Conservation (phyloP, 1,140 invertebrate genomes). For the Megathymus violae region DNA sequence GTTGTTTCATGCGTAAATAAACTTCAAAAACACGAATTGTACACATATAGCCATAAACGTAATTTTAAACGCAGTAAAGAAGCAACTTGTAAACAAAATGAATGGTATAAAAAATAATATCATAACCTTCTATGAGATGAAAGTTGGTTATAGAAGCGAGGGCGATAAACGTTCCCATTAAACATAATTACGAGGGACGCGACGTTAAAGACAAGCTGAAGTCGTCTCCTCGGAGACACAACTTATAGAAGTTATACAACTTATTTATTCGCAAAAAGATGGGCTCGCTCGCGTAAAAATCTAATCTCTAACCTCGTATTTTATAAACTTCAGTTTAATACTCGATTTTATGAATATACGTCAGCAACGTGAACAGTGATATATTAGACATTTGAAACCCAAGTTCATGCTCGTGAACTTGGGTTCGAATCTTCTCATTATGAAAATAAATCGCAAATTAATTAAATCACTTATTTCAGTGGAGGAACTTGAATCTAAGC, state of each 20-base stretch:
- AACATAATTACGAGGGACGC: slow-evolving; percentile 63
- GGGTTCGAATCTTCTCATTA: no score
- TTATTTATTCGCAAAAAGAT: slow-evolving; percentile 50
- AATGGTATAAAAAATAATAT: not conserved
- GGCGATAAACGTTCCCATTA: slow-evolving; percentile 66
- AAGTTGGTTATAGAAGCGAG: slow-evolving; percentile 60
- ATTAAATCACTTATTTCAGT: no score
- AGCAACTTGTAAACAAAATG: slow-evolving; percentile 2
- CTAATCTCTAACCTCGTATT: not conserved
- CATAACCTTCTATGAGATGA: slow-evolving; percentile 10
- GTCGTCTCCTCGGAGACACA: slow-evolving; percentile 46
- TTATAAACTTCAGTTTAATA: not conserved
- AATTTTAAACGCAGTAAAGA: not conserved
- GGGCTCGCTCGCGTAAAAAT: slow-evolving; percentile 21
- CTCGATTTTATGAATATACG: slow-evolving; percentile 1
- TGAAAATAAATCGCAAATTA: no score
- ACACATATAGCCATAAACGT: not conserved
- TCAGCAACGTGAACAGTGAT: not conserved
- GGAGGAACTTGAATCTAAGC: no score
- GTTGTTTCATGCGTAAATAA: not conserved
- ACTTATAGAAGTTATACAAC: slow-evolving; percentile 68
- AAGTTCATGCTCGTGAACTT: no score
- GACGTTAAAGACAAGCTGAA: slow-evolving; percentile 51
- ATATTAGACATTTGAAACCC: no score
- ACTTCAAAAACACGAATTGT: not conserved